Evolutionary conservation across 2,888 invertebrate genomes (phyloP).

Genomic region (Encarsia formosa): DNA sequence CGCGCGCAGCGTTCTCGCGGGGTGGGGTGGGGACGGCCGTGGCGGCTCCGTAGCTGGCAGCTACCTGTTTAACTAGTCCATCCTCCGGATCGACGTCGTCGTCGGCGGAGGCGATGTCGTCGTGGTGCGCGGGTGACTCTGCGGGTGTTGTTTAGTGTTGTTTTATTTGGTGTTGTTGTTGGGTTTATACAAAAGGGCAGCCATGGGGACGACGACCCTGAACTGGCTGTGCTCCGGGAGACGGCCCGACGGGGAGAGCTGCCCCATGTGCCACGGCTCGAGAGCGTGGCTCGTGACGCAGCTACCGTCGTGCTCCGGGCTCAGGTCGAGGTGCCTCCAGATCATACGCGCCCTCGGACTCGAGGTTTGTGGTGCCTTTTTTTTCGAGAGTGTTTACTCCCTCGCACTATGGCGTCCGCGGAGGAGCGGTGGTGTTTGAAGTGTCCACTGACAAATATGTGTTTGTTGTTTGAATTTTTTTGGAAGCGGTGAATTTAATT

Average conservation of each 20-base stretch:
- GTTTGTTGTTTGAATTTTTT: too few species aligned
- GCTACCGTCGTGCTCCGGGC: slow-evolving; percentile 32
- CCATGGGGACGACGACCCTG: neutral
- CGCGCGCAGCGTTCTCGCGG: neutral
- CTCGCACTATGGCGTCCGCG: too few species aligned
- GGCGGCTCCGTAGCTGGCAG: too few species aligned
- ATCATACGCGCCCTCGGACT: slow-evolving; percentile 2
- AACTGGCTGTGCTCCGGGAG: slow-evolving; percentile 23
- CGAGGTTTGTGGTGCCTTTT: neutral
- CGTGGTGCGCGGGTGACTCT: too few species aligned
- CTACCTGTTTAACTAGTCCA: neutral
- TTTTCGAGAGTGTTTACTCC: too few species aligned
- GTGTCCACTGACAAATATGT: too few species aligned
- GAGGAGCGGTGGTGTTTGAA: too few species aligned
- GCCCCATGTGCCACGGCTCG: slow-evolving; percentile 36
- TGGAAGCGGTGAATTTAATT: too few species aligned
- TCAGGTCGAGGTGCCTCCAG: slow-evolving; percentile 16
- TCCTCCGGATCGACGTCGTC: neutral
- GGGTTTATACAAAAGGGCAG: too few species aligned
- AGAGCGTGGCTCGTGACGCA: slow-evolving; percentile 42
- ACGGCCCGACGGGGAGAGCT: slow-evolving; percentile 34
- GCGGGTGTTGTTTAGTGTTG: too few species aligned
- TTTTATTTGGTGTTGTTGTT: too few species aligned
- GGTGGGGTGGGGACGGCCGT: neutral
- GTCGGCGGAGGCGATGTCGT: neutral